Evolutionary conservation across 1,140 invertebrate genomes (phyloP).

Genomic region (Drosophila ambigua): DNA sequence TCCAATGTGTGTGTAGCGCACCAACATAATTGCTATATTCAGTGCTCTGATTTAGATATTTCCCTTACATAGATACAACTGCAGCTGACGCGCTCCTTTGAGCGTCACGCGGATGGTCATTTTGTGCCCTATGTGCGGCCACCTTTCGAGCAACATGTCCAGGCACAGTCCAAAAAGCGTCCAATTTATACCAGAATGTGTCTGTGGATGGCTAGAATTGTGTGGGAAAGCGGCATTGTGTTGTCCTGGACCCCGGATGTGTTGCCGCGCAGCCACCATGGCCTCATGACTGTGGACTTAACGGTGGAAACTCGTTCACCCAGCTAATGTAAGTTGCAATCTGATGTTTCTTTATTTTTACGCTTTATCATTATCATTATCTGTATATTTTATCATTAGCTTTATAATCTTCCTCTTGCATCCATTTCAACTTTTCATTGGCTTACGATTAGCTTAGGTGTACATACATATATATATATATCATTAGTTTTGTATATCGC

Average conservation of each 20-base stretch:
- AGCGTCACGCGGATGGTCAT: constrained; percentile 43
- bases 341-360: constrained; percentile 69
- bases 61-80: constrained; percentile 41
- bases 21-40: background rate
- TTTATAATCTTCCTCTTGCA: constrained; percentile 39
- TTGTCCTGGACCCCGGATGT: constrained; percentile 70
- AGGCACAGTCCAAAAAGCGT: constrained; percentile 30
- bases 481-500: constrained; percentile 49
- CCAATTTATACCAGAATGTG: constrained; percentile 50
- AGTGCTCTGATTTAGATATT: background rate
- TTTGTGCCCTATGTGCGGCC: constrained; percentile 61
- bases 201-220: constrained; percentile 51
- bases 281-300: constrained; percentile 69
- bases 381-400: constrained; percentile 41
- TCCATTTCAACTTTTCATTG: constrained; percentile 70
- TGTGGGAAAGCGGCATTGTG: constrained; percentile 59
- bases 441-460: constrained; percentile 71
- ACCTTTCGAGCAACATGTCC: background rate
- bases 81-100: constrained; percentile 60
- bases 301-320: constrained; percentile 45
- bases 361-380: constrained; percentile 56
- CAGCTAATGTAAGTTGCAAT: constrained; percentile 39
- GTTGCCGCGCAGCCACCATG: constrained; percentile 69
- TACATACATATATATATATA: constrained; percentile 67
- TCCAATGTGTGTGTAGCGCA: constrained; percentile 54